Evolutionary conservation across 1,140 invertebrate genomes (phyloP), one percentile per base, ranked within the genome.

Genomic region (Lepidotrigona ventralis): DNA sequence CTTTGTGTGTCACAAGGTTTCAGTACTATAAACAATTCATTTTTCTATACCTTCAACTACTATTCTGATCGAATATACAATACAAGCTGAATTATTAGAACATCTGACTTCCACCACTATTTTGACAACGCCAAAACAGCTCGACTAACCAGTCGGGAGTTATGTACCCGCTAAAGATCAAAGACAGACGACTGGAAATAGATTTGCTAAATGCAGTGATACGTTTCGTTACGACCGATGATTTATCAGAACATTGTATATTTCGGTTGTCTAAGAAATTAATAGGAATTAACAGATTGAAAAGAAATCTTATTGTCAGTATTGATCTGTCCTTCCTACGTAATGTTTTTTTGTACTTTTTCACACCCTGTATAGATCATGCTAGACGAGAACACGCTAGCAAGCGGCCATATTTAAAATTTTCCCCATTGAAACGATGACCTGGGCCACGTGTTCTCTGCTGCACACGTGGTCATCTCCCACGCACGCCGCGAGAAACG

Each of bases 381-480:
- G 63, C 14, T 64, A 17, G 15, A 63, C n/a, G 60, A 15, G 26
- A 2, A 11, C 17, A 33, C 19, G 64, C 9, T 66, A 11, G 14
- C 39, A 71, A 23, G 14, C 17, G 70, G 77, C 86, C 73, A 75
- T 76, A 89, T 89, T 89, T 89, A 89, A 76, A 85, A 87, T 79
- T 86, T n/a, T 77, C 64, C 80, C 77, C 68, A 85, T 89, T 86
- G 87, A 89, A 79, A 73, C 77, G 81, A 85, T 78, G 79, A 76
- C 66, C 76, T 54, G 76, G 39, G 87, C 85, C 88, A 89, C 88
- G 88, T 89, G 88, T 89, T 89, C 73, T 86, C 63, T 5, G 51
- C n/a, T 53, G 64, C 81, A 81, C 87, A 89, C 87, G 88, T 89
- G 87, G 78, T 81, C 23, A 54, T 81, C 87, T 83, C 84, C 81